phyloP scores from a whole-genome alignment of 1,140 invertebrate genomes.

The Neodiprion virginianus region DNA sequence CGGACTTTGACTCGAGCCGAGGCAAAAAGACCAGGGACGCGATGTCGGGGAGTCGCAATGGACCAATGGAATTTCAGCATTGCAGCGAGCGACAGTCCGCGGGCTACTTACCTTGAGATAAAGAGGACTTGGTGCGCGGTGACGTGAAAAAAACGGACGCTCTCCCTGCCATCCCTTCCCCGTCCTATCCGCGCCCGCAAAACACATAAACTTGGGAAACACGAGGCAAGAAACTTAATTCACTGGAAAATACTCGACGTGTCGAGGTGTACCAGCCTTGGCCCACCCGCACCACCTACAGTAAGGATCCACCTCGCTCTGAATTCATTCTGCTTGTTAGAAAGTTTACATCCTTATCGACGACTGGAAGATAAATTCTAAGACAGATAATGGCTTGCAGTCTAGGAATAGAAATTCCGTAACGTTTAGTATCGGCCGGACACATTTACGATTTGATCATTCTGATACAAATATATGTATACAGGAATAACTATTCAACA shows the following conservation, averaged over 20 bases:
- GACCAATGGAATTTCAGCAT: neutral
- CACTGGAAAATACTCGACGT: conserved; percentile 46
- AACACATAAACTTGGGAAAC: conserved; percentile 45
- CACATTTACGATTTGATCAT: too few species aligned
- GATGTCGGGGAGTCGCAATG: neutral
- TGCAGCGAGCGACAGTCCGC: neutral
- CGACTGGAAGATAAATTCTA: neutral
- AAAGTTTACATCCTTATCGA: neutral
- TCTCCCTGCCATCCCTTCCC: conserved; percentile 8
- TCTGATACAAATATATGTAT: too few species aligned
- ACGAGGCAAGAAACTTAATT: conserved; percentile 48
- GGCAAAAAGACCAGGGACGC: neutral
- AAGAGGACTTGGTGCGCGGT: conserved; percentile 34
- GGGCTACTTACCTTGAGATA: conserved; percentile 20
- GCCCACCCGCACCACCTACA: neutral
- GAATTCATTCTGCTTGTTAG: neutral
- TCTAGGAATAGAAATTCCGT: too few species aligned
- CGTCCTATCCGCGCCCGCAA: conserved; percentile 26
- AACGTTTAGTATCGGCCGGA: too few species aligned
- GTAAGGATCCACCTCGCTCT: neutral
- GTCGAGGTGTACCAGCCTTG: neutral
- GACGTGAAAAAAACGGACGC: conserved; percentile 43
- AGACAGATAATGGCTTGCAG: neutral
- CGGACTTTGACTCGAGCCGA: neutral
- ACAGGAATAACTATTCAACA: too few species aligned